Evolutionary conservation across 2,113 vertebrate genomes (phyloP).

Genomic region (Neodon shergylaensis): DNA sequence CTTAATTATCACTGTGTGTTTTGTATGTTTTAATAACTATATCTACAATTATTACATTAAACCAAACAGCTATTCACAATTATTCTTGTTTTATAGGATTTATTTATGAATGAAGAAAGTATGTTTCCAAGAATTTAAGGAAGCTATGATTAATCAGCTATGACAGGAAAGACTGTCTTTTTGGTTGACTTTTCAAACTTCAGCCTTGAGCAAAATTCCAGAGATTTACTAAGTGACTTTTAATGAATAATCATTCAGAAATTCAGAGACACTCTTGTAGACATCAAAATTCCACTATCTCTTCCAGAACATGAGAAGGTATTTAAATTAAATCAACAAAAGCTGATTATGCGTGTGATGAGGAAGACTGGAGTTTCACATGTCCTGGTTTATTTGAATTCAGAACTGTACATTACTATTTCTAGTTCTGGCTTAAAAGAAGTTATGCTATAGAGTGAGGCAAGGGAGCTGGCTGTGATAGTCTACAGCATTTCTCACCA

Average conservation of each 20-base stretch:
- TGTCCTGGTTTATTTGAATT: not conserved
- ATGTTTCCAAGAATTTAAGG: not conserved
- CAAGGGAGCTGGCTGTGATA: not conserved
- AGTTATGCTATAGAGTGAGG: not conserved
- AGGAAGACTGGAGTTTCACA: not conserved
- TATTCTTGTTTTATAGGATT: not conserved
- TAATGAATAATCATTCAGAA: not conserved
- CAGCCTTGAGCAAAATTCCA: not conserved
- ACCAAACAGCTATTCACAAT: not conserved
- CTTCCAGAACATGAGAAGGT: not conserved
- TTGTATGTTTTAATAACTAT: not conserved
- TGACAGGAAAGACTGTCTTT: not conserved
- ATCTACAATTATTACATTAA: not conserved
- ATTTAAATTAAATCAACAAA: not conserved
- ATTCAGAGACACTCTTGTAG: not conserved
- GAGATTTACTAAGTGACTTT: not conserved
- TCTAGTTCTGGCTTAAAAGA: not conserved
- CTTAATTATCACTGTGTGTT: not conserved
- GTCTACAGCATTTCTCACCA: not conserved
- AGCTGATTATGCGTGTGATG: not conserved
- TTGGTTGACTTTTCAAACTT: not conserved
- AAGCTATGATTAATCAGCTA: not conserved
- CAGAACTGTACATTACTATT: not conserved
- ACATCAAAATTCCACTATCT: not conserved
- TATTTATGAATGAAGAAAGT: not conserved